These are phyloP conservation scores for Netelia virgata DNA, from an alignment of 2,888 invertebrate genomes.

Conservation along the genomic window DNA sequence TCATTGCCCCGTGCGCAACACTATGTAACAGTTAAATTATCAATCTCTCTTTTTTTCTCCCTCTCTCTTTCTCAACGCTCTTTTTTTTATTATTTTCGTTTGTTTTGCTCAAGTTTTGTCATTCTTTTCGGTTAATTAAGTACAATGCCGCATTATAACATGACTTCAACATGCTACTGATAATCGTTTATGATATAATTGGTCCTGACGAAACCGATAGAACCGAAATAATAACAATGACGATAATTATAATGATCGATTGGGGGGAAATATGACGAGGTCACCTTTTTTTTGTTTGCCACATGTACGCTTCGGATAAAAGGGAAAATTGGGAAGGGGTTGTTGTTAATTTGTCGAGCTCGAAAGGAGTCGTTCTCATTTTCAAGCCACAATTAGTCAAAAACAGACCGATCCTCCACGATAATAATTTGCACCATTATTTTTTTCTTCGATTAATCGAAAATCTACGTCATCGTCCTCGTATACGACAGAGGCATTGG, in stretches of 20 bases:
- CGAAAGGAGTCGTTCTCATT: background rate
- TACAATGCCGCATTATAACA: slow-evolving; percentile 78
- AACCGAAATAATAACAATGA: slow-evolving; percentile 72
- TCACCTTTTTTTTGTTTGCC: slow-evolving; percentile 21
- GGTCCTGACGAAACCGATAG: slow-evolving; percentile 79
- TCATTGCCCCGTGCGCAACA: slow-evolving; percentile 71
- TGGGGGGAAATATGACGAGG: slow-evolving; percentile 35
- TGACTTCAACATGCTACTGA: slow-evolving; percentile 74
- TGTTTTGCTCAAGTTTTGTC: slow-evolving; percentile 24
- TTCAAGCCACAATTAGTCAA: slow-evolving; percentile 16
- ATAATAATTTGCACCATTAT: slow-evolving; percentile 30
- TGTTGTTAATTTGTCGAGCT: background rate
- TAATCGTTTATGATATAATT: slow-evolving; percentile 78
- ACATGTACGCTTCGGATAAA: slow-evolving; percentile 7
- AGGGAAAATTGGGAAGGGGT: background rate
- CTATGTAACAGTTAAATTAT: slow-evolving; percentile 70
- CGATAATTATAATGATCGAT: slow-evolving; percentile 25
- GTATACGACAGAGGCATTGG: slow-evolving; percentile 19
- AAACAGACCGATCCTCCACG: slow-evolving; percentile 51
- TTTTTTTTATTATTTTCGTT: slow-evolving; percentile 31
- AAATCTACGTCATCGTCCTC: background rate
- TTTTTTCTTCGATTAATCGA: background rate
- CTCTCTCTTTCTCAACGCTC: slow-evolving; percentile 40
- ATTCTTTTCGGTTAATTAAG: slow-evolving; percentile 70
- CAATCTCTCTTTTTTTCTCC: slow-evolving; percentile 59